Evolutionary conservation across 1,140 invertebrate species (phyloP).

Genomic region (Drosophila tristis): DNA sequence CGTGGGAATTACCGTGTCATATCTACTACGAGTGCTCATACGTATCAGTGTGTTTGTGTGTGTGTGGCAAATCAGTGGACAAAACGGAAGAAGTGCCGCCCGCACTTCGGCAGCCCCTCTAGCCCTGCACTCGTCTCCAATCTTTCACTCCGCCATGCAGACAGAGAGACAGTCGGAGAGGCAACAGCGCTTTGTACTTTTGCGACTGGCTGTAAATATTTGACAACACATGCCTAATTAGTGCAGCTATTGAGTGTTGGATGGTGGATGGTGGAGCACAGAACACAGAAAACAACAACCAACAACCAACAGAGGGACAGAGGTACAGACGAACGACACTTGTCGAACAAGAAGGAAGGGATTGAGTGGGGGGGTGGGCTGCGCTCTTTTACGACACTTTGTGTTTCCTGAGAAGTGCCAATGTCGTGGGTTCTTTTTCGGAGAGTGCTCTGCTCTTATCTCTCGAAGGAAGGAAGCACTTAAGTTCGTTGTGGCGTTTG

Average conservation of each 20-base stretch:
- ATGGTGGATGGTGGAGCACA: constrained; percentile 72
- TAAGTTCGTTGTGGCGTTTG: constrained; percentile 20
- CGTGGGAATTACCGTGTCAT: constrained; percentile 66
- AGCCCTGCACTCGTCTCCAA: constrained; percentile 1
- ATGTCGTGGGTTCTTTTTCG: constrained; percentile 12
- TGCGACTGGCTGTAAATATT: constrained; percentile 79
- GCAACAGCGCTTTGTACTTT: constrained; percentile 76
- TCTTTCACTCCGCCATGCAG: constrained; percentile 7
- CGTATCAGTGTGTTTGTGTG: no score
- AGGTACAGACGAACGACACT: constrained; percentile 39
- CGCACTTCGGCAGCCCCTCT: neutral
- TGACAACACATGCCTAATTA: constrained; percentile 83
- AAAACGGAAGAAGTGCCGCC: constrained; percentile 70
- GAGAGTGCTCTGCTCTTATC: constrained; percentile 44
- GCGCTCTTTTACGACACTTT: constrained; percentile 63
- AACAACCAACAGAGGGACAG: constrained; percentile 1
- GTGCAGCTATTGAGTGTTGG: constrained; percentile 73
- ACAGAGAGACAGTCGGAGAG: neutral
- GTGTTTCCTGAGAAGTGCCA: constrained; percentile 65
- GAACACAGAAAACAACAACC: constrained; percentile 6
- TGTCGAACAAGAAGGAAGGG: constrained; percentile 41
- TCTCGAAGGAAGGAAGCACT: constrained; percentile 45
- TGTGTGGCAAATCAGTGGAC: constrained; percentile 59
- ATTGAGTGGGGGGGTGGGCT: neutral
- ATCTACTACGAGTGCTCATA: neutral